Evolutionary conservation across 1,140 invertebrate genomes (phyloP), one percentile per base, ranked within the genome.

Genomic region (Heliconius eleuchia): DNA sequence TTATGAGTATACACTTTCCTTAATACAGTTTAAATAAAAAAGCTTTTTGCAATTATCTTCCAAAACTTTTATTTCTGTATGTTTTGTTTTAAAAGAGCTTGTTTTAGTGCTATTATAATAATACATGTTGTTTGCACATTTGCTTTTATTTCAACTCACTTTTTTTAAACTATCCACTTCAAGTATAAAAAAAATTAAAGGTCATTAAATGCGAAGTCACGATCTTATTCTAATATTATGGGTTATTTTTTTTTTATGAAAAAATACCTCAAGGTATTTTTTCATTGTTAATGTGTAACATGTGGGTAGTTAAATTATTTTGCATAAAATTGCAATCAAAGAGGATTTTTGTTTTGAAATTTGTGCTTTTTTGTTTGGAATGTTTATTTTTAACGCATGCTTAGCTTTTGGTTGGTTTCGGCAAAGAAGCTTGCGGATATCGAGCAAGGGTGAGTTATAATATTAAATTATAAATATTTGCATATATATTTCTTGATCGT

Each of bases 341-440:
- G 11, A 27, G 4, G 4, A 9, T 30, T 66, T 66, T 66, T 27
- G 11, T 11, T 27, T 66, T 66, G 1, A 4, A 27, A 66, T 11
- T 27, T 66, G 13, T 66, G 60, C 60, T 66, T 66, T 73, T 74
- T 34, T 50, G 73, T 39, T 74, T 55, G 73, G 42, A 74, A 74
- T 74, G 23, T 60, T 50, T 13, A 19, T 72, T 76, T 52, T n/a
- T 76, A 37, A 71, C 30, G 84, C 82, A 85, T 81, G 83, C 60
- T 30, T 52, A 86, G 85, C 85, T 71, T 73, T 77, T 70, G 84
- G 80, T 55, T 85, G 83, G 82, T 82, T 87, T 70, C 84, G 84
- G 34, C 71, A 76, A 18, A 57, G 83, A 37, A 80, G 83, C 50
- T 83, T 81, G 19, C 71, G 83, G 70, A 72, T 78, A 37, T 75